A percentile compares a stretch with the other conserved stretches of the same genome.
Conservation (phyloP, 1,140 invertebrate genomes). For the Caenorhabditis latens region DNA sequence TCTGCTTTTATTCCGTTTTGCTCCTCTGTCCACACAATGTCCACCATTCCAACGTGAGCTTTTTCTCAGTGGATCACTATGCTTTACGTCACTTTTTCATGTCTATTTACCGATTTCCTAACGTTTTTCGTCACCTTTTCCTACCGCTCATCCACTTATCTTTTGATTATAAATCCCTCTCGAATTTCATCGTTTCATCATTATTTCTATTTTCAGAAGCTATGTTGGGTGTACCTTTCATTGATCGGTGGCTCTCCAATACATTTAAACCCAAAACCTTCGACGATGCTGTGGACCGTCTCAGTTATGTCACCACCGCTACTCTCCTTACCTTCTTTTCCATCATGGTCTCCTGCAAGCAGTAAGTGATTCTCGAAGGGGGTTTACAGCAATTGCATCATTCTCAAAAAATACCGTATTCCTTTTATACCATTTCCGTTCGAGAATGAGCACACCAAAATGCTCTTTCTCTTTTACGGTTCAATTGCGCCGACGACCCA, state of each 20-base stretch:
- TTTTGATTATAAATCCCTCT: constrained; percentile 25
- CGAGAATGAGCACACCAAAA: not conserved
- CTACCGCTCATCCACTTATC: not conserved
- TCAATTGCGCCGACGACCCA: constrained; percentile 22
- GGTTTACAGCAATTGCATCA: not conserved
- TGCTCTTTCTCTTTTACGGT: not conserved
- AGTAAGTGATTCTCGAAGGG: constrained; percentile 67
- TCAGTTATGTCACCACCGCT: constrained; percentile 72
- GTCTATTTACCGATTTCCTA: not conserved
- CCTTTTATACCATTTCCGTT: not conserved
- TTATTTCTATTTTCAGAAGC: constrained; percentile 13
- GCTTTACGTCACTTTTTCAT: not conserved
- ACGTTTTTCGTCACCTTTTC: not conserved
- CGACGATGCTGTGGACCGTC: constrained; percentile 75
- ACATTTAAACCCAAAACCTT: constrained; percentile 76
- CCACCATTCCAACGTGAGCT: not conserved
- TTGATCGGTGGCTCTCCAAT: constrained; percentile 72
- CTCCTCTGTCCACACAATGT: not conserved
- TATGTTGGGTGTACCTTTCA: constrained; percentile 77
- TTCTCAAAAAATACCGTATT: not conserved
- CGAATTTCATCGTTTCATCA: constrained; percentile 1
- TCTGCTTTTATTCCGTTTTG: not conserved
- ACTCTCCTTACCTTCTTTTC: constrained; percentile 76
- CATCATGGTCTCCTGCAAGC: constrained; percentile 77
- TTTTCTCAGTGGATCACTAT: not conserved